Evolutionary conservation across 1,140 invertebrate genomes (phyloP).

Genomic region (Calosoma granatense): DNA sequence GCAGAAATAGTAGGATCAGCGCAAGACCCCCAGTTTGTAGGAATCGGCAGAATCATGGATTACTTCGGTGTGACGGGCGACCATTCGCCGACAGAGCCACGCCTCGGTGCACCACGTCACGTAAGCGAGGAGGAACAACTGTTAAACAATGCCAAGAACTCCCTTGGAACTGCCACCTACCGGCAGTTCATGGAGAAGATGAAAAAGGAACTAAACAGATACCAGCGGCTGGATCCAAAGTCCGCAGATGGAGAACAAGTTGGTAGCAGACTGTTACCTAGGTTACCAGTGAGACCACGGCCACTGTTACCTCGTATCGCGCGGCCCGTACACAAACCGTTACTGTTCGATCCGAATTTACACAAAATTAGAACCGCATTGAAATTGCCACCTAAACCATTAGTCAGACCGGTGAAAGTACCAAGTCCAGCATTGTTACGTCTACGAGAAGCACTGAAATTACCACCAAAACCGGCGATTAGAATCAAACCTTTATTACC

Average conservation of each 20-base stretch:
- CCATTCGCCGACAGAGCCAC: background rate
- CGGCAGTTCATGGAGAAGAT: background rate
- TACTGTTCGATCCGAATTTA: background rate
- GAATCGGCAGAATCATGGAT: slow-evolving; percentile 19
- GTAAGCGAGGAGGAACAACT: background rate
- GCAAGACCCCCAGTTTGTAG: slow-evolving; percentile 16
- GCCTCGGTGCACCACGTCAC: background rate
- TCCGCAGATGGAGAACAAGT: background rate
- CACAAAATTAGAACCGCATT: background rate
- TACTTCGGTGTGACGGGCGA: slow-evolving; percentile 15
- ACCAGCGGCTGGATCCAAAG: background rate
- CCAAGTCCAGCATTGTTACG: no score
- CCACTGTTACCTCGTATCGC: no score
- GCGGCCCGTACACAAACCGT: background rate
- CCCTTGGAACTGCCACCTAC: background rate
- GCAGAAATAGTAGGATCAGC: background rate
- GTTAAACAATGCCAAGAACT: background rate
- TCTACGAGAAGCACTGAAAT: no score
- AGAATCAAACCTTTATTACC: background rate
- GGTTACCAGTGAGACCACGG: no score
- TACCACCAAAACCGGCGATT: background rate
- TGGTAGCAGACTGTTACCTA: no score
- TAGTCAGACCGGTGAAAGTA: no score
- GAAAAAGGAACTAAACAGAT: background rate
- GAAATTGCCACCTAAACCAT: no score